A percentile compares a stretch with the other conserved stretches of the same genome.
phyloP scores from a whole-genome alignment of 1,140 invertebrate species.

The Zaprionus inermis region DNA sequence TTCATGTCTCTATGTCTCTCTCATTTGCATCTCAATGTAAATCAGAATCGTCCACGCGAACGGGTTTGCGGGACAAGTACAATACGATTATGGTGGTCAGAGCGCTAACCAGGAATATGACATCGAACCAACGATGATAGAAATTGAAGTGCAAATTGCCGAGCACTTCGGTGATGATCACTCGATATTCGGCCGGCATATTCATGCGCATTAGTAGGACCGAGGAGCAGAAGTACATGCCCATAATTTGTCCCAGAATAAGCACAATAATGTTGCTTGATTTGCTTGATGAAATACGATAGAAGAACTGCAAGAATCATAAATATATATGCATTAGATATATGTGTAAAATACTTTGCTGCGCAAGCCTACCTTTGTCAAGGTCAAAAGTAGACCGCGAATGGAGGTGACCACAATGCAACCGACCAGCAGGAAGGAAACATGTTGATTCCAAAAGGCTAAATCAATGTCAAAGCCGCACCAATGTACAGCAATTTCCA shows the following conservation, averaged over 20 bases:
- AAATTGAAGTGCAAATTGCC: slow-evolving; percentile 99
- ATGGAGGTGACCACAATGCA: slow-evolving; percentile 99
- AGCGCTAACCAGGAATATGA: slow-evolving; percentile 99
- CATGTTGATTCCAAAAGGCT: slow-evolving; percentile 99
- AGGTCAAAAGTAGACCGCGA: slow-evolving; percentile 95
- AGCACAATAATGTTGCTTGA: slow-evolving; percentile 99
- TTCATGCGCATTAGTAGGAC: slow-evolving; percentile 99
- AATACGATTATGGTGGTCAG: slow-evolving; percentile 97
- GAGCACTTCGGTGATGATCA: slow-evolving; percentile 98
- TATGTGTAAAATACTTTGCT: background rate
- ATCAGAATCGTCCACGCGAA: slow-evolving; percentile 70
- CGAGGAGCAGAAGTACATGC: slow-evolving; percentile 99
- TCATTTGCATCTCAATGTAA: slow-evolving; percentile 44
- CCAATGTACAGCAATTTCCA: slow-evolving; percentile 99
- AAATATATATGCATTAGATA: background rate
- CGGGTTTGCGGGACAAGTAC: slow-evolving; percentile 86
- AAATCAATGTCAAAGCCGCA: slow-evolving; percentile 98
- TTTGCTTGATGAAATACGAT: slow-evolving; percentile 99
- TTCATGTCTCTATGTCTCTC: slow-evolving; percentile 25
- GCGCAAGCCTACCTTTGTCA: slow-evolving; percentile 93
- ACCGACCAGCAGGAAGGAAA: slow-evolving; percentile 98
- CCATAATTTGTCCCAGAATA: slow-evolving; percentile 99
- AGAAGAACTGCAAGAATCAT: slow-evolving; percentile 94
- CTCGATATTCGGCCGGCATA: slow-evolving; percentile 98
- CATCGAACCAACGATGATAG: slow-evolving; percentile 99